Conservation (phyloP, 2,113 vertebrate species). For the Heterotis niloticus region DNA sequence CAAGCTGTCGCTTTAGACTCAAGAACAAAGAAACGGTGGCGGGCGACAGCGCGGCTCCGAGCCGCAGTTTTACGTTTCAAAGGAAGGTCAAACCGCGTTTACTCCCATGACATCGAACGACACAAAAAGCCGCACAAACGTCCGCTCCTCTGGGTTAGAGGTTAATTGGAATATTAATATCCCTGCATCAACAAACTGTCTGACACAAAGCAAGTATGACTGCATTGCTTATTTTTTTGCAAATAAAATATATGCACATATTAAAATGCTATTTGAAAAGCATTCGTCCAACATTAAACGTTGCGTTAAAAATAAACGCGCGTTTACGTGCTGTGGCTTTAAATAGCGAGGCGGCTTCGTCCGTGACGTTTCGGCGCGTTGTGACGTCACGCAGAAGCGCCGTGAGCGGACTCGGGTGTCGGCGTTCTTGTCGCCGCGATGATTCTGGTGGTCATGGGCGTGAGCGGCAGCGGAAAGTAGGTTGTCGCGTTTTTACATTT, state of each 20-base stretch:
- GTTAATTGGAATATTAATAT: no score
- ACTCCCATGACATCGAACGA: not conserved
- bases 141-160: no score
- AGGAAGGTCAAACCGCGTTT: not conserved
- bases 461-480: conserved; percentile 65
- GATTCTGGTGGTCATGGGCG: conserved; percentile 67
- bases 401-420: not conserved
- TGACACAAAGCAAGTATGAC: no score
- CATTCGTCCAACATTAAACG: not conserved
- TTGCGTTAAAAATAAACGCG: not conserved
- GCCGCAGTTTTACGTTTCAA: no score
- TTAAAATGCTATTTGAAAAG: no score
- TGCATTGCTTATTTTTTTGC: not conserved
- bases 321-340: conserved; percentile 50
- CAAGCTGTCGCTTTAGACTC: no score
- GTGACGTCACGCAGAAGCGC: not conserved
- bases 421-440: conserved; percentile 36
- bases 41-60: no score
- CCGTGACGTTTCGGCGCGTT: conserved; percentile 41
- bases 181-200: no score
- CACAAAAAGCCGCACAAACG: not conserved
- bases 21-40: no score
- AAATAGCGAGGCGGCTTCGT: conserved; percentile 24
- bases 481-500: conserved; percentile 25
- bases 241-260: conserved; percentile 1